Base-by-base conservation (phyloP, 2,888 invertebrate genomes). In the Diaprepes abbreviatus region DNA sequence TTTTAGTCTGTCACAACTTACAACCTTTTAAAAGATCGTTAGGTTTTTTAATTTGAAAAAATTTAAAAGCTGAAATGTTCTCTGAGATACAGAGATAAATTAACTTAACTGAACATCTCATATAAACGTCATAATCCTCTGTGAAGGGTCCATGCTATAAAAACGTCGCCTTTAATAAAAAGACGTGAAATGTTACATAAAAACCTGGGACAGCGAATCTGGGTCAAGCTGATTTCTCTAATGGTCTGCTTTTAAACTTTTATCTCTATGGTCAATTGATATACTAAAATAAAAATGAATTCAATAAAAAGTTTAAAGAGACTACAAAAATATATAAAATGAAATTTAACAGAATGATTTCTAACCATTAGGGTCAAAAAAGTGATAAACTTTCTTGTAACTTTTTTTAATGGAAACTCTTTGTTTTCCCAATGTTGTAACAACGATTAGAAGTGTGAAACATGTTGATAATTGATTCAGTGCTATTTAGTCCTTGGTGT, bases 121-220 rank as follows among this genome's bases (percentile, higher is more conserved):
- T 38, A 55, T 55, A 55, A 55, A 55, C 38, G 55, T 55, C 55
- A 55, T 55, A 55, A 55, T 55, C 55, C 55, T 55, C 36, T 38
- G 55, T 12, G 35, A 55, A 50, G 10, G 55, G 38, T 38, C 55
- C 21, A 14, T n/a, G 55, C 17, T 7, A 38, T 38, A 55, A 55
- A 55, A 55, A 38, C 36, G 38, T 55, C 55, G 36, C 9, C 38
- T 38, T 21, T 36, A 55, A 38, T 55, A 55, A 55, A 38, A 38
- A 33, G 36, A 55, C 24, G 38, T 55, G 55, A 55, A 55, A 55
- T 55, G 55, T 43, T 19, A 24, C 38, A 17, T 36, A 38, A 55
- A 54, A 55, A 38, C 36, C 19, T 38, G 21, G 14, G 12, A 3
- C 14, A 38, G 33, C 14, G 21, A 16, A 38, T 55, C 12, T 36